A percentile compares a stretch with the other conserved stretches of the same genome.
Conservation (phyloP, 1,140 invertebrate species). For the Rhopalosiphum maidis region DNA sequence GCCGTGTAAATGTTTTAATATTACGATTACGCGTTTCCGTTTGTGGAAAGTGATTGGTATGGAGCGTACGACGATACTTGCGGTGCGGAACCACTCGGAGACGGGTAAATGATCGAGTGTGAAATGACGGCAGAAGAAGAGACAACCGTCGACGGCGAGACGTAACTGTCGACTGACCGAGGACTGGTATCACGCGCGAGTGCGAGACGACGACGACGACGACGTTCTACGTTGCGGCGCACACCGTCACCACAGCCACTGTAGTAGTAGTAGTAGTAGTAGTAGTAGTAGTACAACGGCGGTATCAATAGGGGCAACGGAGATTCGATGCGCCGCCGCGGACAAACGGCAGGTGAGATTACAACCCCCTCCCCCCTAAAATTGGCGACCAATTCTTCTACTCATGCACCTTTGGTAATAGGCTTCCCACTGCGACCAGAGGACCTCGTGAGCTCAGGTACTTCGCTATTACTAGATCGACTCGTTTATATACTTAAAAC, state of each 20-base stretch:
- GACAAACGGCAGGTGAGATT: slow-evolving; percentile 24
- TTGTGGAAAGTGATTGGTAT: not conserved
- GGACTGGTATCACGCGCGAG: not conserved
- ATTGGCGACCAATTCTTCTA: not conserved
- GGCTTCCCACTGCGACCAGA: not conserved
- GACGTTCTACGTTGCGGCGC: not conserved
- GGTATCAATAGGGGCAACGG: not conserved
- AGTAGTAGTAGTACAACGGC: not conserved
- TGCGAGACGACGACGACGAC: not conserved
- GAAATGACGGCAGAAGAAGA: too few species aligned
- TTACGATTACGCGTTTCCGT: not conserved
- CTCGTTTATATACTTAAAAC: not conserved
- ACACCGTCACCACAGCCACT: slow-evolving; percentile 4
- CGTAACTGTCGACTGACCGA: not conserved
- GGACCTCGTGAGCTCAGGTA: not conserved
- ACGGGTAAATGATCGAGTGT: not conserved
- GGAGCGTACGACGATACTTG: not conserved
- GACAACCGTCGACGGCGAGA: not conserved
- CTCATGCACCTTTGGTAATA: not conserved
- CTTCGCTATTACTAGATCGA: not conserved
- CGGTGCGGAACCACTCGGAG: not conserved
- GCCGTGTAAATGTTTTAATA: not conserved
- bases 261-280: not conserved
- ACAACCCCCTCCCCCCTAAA: not conserved
- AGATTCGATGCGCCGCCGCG: not conserved